Base-by-base conservation (phyloP, 2,113 vertebrate species). In the Platichthys stellatus region DNA sequence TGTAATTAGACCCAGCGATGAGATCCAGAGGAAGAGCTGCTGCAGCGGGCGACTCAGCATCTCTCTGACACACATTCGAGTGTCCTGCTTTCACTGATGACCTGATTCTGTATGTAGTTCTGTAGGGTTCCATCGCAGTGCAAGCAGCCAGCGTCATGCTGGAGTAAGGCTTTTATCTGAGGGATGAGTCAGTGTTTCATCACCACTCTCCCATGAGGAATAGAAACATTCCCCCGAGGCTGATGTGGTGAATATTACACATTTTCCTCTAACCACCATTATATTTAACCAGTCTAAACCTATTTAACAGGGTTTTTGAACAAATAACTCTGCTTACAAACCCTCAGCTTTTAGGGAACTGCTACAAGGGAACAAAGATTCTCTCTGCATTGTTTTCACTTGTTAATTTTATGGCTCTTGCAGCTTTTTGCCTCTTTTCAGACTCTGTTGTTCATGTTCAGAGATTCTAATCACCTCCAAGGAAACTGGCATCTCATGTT, bases 61-160 rank as follows among this genome's bases (percentile, higher is more conserved):
- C 75, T 86, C 84, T 69, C 82, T 91, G 87, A 90, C 86, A 84
- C 78, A 91, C 82, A 90, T 90, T 68, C 3, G 11, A 38, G 21
- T 63, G 72, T 62, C 87, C 82, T 51, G 47, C 82, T 91, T 88
- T 71, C 86, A 80, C 78, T 54, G 53, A 76, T 86, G 88, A 87
- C 92, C 92, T 76, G 66, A 81, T 89, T 93, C 78, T 86, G 61
- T 3, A 84, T 78, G 56, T 74, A 74, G 86, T 80, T 87, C 80
- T 86, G 82, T 87, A 24, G 89, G 80, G 28, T 73, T 87, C 53
- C 76, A 75, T 74, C 24, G 59, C 87, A 84, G 76, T 67, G 76
- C 65, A 58, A 80, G 45, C 72, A 68, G 47, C 4, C 45, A 20
- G 65, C 72, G 24, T 83, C 85, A 83, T 17, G 31, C 43, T 2